Evolutionary conservation across 2,888 invertebrate genomes (phyloP), one percentile per base, ranked within the genome.

Genomic region (Stegophylla sp.): DNA sequence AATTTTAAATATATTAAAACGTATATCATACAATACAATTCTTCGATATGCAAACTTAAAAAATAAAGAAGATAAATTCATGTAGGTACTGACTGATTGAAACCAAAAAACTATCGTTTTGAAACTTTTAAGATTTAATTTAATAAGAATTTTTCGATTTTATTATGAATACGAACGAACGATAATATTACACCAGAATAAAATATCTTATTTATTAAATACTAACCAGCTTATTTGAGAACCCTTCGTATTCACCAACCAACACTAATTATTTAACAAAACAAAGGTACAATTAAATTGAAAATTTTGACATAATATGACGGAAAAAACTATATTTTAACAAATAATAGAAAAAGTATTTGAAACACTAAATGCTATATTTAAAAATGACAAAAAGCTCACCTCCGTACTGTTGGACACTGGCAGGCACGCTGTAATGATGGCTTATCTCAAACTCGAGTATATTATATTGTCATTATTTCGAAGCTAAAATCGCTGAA

Each of bases 381-480:
- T 63, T 20, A 15, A 63, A 51, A 64, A 26, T 56, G 1, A 53
- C 17, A 51, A n/a, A 56, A 5, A 53, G 13, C 79, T 79, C 69
- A 79, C 69, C 79, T 79, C 61, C n/a, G 13, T 23, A 48, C 79
- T 15, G 61, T 17, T 59, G 59, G 34, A 51, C 56, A 48, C 71
- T 13, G 48, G 41, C 9, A 71, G n/a, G 28, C n/a, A 71, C 45
- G 71, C 71, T 79, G 34, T 34, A 79, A 5, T 79, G 61, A 79
- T 51, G 9, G 7, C 20, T 28, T 20, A 34, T 20, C 41, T 23
- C n/a, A 41, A 41, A 61, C 20, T n/a, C 1, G 10, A 48, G 4
- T 59, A 79, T 79, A 61, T 71, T 79, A 71, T 71, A 79, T 66
- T 79, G 41, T n/a, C 34, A 23, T 71, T 48, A 26, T 34, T 34